Evolutionary conservation across 2,888 invertebrate genomes (phyloP).

Genomic region (Brachyptera risi): DNA sequence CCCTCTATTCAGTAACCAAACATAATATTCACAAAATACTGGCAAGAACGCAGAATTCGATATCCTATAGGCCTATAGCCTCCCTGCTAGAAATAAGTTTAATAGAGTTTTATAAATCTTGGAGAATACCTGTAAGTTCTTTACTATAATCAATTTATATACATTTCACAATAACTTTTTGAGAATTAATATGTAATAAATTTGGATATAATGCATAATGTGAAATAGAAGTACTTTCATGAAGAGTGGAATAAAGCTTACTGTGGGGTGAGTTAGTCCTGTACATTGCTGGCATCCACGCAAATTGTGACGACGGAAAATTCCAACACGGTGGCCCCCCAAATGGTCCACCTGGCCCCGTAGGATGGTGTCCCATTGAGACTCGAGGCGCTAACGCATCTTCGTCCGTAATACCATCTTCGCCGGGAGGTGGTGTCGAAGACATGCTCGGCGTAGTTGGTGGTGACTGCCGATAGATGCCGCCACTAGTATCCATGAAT

Average conservation of each 20-base stretch:
- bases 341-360: slow-evolving; percentile 39
- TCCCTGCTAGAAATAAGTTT: too few species aligned
- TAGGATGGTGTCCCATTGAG: slow-evolving; percentile 46
- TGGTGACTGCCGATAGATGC: slow-evolving; percentile 48
- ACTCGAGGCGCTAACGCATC: slow-evolving; percentile 5
- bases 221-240: too few species aligned
- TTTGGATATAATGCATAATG: too few species aligned
- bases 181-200: too few species aligned
- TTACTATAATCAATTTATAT: too few species aligned
- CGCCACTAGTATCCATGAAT: slow-evolving; percentile 1
- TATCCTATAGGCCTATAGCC: too few species aligned
- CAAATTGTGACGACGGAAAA: slow-evolving; percentile 52
- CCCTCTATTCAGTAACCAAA: too few species aligned
- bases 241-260: slow-evolving; percentile 48
- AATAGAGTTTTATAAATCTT: too few species aligned
- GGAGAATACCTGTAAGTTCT: too few species aligned
- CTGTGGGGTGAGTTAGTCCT: slow-evolving; percentile 57
- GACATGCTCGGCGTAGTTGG: slow-evolving; percentile 42
- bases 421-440: slow-evolving; percentile 39
- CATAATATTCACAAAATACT: too few species aligned
- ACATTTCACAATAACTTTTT: too few species aligned
- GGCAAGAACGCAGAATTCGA: too few species aligned
- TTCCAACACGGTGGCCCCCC: slow-evolving; percentile 39
- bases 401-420: slow-evolving; percentile 41
- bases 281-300: slow-evolving; percentile 53